phyloP scores from a whole-genome alignment of 2,797 vertebrate genomes.

The Tiaroga cobitis region DNA sequence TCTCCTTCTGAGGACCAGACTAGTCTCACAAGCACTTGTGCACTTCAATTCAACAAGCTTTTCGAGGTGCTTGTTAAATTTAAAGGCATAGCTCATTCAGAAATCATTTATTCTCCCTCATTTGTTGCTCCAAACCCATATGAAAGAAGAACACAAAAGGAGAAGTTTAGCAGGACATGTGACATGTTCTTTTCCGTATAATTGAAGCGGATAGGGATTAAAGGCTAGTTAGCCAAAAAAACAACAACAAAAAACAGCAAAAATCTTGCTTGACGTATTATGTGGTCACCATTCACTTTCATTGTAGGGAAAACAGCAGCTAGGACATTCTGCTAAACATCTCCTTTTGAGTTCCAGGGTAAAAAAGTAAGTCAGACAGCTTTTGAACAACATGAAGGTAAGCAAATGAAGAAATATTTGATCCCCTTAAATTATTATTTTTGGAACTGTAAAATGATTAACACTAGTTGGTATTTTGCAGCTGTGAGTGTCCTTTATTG shows the following conservation, averaged over 20 bases:
- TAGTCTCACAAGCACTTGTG: slow-evolving; percentile 10
- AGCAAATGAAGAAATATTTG: neutral
- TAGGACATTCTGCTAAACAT: neutral
- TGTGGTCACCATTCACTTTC: neutral
- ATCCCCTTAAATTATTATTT: neutral
- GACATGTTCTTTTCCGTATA: neutral
- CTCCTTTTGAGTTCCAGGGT: neutral
- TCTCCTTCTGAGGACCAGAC: slow-evolving; percentile 15
- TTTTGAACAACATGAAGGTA: neutral
- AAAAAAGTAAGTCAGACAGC: neutral
- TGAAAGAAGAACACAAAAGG: neutral
- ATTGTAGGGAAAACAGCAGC: neutral
- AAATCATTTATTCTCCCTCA: neutral
- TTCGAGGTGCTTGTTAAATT: neutral
- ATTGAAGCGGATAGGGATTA: neutral
- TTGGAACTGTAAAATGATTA: slow-evolving; percentile 23
- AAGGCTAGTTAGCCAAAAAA: neutral
- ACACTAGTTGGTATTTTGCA: neutral
- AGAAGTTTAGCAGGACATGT: neutral
- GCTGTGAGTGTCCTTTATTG: slow-evolving; percentile 2
- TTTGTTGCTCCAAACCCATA: neutral
- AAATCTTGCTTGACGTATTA: neutral
- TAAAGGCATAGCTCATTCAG: neutral
- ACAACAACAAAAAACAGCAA: neutral
- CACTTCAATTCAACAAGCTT: slow-evolving; percentile 12